Base-by-base conservation (phyloP, 2,888 invertebrate species). In the Tiliacea citrago region DNA sequence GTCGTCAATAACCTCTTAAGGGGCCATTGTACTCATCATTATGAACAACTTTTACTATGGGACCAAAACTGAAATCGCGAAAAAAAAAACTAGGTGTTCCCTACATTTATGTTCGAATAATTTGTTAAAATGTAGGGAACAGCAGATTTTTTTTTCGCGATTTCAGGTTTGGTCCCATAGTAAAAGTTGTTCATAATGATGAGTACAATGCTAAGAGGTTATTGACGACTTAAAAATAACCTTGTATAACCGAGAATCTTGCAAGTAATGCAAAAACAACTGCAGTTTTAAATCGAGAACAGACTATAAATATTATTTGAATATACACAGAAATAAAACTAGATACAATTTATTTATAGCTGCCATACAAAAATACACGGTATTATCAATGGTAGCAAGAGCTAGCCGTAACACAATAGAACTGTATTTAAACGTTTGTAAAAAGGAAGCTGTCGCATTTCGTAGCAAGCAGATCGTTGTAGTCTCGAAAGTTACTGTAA, bases 401-500 rank as follows among this genome's bases (percentile, higher is more conserved):
- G 87, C 77, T 84, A 82, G 57, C 73, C 73, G 53, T 79, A 79
- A 84, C 65, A 74, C 63, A 70, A 80, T 63, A 83, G 70, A 65
- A 73, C 68, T 68, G 83, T 90, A 88, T 83, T 88, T 86, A 90
- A 90, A 90, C 85, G 83, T 65, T 83, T 89, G 85, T 90, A 90
- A 89, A 92, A 88, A 89, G 68, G 77, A 93, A 92, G 90, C 92
- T 92, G 90, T 92, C 91, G 73, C 66, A 85, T 88, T 83, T 86
- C 60, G 72, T 83, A 92, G 93, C 94, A 94, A 93, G 94, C 92
- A 92, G 68, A 79, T 93, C 88, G 90, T 93, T 92, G 90, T 93
- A 87, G 86, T 90, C 85, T 86, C 79, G 83, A 85, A n/a, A 73
- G 76, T 82, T 84, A 87, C 62, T 80, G 78, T 83, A 66, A 79